Evolutionary conservation across 1,140 invertebrate species (phyloP).

Genomic region (Chlorops oryzae): DNA sequence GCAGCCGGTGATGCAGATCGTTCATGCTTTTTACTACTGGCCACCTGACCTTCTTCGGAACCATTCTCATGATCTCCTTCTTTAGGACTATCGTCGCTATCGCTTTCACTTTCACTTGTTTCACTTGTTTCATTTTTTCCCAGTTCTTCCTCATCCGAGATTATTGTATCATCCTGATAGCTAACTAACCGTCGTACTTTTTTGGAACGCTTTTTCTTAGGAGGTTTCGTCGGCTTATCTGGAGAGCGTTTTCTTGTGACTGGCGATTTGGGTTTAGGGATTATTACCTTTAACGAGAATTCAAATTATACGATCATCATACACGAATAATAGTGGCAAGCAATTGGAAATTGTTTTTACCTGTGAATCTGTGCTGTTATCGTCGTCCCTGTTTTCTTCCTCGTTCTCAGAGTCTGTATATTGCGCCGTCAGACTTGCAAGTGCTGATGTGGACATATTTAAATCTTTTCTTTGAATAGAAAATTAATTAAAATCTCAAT

Average conservation of each 20-base stretch:
- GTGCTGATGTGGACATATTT: conserved; percentile 53
- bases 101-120: conserved; percentile 27
- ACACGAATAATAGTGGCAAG: neutral
- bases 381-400: conserved; percentile 62
- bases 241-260: conserved; percentile 18
- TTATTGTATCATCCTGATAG: conserved; percentile 71
- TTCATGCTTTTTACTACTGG: too few relatives aligned
- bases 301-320: neutral
- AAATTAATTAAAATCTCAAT: too few relatives aligned
- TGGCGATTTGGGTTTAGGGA: conserved; percentile 27
- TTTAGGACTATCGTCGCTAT: conserved; percentile 24
- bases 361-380: conserved; percentile 45
- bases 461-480: too few relatives aligned
- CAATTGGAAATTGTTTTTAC: conserved; percentile 1
- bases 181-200: conserved; percentile 60
- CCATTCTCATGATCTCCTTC: too few relatives aligned
- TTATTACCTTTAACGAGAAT: conserved; percentile 28
- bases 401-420: conserved; percentile 81
- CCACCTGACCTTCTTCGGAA: too few relatives aligned
- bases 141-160: conserved; percentile 63
- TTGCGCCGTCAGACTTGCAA: conserved; percentile 72
- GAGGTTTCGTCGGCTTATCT: conserved; percentile 26
- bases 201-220: conserved; percentile 31
- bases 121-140: conserved; percentile 19
- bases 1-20: too few relatives aligned